Conservation (phyloP, 2,888 invertebrate species). For the Xanthorhoe designata region DNA sequence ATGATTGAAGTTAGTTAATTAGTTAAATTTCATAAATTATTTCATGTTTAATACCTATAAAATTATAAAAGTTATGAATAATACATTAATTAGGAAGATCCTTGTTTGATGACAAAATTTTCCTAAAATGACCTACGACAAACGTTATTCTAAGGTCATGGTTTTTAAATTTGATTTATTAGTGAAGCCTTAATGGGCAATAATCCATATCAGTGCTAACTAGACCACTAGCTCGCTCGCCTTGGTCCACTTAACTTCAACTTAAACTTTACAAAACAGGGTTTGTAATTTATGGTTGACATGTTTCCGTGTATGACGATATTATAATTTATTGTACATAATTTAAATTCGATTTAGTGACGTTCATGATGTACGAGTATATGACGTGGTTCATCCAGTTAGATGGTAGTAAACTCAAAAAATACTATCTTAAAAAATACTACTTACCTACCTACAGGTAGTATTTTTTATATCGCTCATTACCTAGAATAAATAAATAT, state of each 20-base stretch:
- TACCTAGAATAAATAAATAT: too few species aligned
- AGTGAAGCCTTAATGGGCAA: not conserved
- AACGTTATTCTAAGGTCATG: not conserved
- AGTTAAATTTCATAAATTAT: too few species aligned
- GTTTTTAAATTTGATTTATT: not conserved
- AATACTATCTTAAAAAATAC: too few species aligned
- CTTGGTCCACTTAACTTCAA: conserved; percentile 19
- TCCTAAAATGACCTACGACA: not conserved
- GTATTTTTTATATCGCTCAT: too few species aligned
- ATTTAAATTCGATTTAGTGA: not conserved
- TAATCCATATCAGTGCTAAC: conserved; percentile 1
- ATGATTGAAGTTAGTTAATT: too few species aligned
- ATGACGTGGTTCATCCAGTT: not conserved
- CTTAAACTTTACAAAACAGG: conserved; percentile 16
- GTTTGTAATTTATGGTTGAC: not conserved
- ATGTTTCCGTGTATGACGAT: conserved; percentile 11
- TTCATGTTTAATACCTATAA: too few species aligned
- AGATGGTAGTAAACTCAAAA: too few species aligned
- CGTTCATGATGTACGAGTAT: not conserved
- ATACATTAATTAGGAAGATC: not conserved
- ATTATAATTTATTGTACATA: conserved; percentile 2
- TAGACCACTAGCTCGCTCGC: conserved; percentile 6
- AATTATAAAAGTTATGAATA: too few species aligned
- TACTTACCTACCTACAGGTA: too few species aligned
- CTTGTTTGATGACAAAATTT: not conserved